Evolutionary conservation across 2,888 invertebrate genomes (phyloP), one percentile per base, ranked within the genome.

Genomic region (Melinaea menophilus): DNA sequence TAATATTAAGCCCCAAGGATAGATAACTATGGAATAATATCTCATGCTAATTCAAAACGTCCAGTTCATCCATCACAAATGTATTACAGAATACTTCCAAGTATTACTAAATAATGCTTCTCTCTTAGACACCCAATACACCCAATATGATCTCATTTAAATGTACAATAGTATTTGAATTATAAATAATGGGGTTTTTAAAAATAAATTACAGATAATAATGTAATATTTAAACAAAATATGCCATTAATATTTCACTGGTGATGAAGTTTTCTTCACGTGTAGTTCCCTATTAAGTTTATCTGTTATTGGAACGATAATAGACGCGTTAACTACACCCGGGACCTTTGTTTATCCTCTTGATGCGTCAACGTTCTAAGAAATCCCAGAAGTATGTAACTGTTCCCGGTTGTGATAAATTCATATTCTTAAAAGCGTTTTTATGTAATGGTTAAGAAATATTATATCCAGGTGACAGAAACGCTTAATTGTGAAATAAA

Each of bases 241-340:
- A 46, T 5, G 34, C 13, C 45, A 45, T 55, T 45, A 55, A 46
- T 45, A 56, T 41, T 35, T 56, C 11, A 47, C 13, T n/a, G 34
- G 56, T 48, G 48, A 56, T 56, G 56, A 11, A 61, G 61, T 37
- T 22, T 61, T 55, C 22, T 22, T 22, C 22, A 22, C 22, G 22
- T 22, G 22, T 22, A 22, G 22, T 22, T 22, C 22, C 22, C 22
- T 22, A 22, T 22, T 22, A 22, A 22, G 22, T 22, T 22, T 22
- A 22, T 22, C 22, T 22, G 22, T 22, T 22, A 22, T 22, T 22
- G 22, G 22, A 22, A 22, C 22, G 22, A 22, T 22, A 1, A 22
- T 22, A 22, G 22, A 57, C 51, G 34, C 22, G 22, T 22, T 22
- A 22, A 1, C 22, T 22, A 22, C 22, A 22, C 22, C 22, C 22